Evolutionary conservation across 2,113 vertebrate genomes (phyloP).

Genomic region (Hiodon alosoides): DNA sequence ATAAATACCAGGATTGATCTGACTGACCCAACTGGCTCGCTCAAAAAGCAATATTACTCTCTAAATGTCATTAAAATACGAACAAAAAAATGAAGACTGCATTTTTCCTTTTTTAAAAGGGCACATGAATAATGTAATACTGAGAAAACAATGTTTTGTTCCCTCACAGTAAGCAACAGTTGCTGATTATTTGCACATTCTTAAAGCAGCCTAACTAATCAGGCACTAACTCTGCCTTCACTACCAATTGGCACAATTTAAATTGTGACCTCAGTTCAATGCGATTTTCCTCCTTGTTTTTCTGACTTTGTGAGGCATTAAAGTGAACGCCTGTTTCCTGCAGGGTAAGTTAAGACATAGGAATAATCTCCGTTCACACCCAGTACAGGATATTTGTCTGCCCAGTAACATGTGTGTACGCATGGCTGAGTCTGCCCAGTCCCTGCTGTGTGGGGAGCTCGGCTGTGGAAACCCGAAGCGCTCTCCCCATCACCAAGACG

Average conservation of each 20-base stretch:
- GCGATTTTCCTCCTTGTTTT: not conserved
- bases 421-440: not conserved
- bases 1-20: conserved; percentile 17
- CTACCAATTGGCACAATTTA: not conserved
- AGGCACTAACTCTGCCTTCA: conserved; percentile 3
- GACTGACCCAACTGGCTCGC: conserved; percentile 7
- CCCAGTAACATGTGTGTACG: not conserved
- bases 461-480: too few species aligned
- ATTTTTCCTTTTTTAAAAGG: conserved; percentile 23
- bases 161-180: not conserved
- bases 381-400: conserved; percentile 1
- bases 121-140: conserved; percentile 24
- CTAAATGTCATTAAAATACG: conserved; percentile 23
- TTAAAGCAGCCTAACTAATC: conserved; percentile 1
- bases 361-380: conserved; percentile 11
- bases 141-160: conserved; percentile 7
- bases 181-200: conserved; percentile 7
- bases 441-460: not conserved
- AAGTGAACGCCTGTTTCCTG: not conserved
- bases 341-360: not conserved
- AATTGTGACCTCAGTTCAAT: not conserved
- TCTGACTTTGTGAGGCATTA: not conserved
- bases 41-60: conserved; percentile 20
- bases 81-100: conserved; percentile 8
- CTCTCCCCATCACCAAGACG: too few species aligned